Evolutionary conservation across 2,797 vertebrate species (phyloP).

Genomic region (Cichlasoma orientale): DNA sequence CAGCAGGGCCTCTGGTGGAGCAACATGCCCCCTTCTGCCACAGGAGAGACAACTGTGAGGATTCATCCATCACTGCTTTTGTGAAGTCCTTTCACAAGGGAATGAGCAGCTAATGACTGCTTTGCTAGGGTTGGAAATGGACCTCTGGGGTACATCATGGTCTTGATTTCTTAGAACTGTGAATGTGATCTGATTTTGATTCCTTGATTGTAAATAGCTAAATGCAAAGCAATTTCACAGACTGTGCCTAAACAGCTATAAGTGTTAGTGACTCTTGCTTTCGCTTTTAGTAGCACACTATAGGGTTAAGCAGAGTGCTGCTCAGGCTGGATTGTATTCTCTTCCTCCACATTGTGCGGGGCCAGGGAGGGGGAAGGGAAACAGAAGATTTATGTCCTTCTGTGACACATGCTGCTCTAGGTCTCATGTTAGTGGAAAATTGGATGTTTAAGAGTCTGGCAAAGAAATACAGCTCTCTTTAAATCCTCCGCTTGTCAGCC

Average conservation of each 20-base stretch:
- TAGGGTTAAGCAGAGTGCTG: conserved; percentile 53
- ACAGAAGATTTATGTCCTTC: conserved; percentile 76
- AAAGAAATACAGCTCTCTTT: conserved; percentile 76
- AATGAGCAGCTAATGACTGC: conserved; percentile 68
- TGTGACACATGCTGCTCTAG: conserved; percentile 78
- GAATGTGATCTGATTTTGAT: conserved; percentile 7
- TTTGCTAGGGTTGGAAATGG: conserved; percentile 34
- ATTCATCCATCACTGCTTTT: conserved; percentile 75
- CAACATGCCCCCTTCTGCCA: conserved; percentile 61
- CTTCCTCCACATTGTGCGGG: conserved; percentile 61
- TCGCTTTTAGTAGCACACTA: conserved; percentile 38
- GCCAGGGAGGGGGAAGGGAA: conserved; percentile 67
- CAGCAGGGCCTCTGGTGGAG: conserved; percentile 55
- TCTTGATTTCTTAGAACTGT: conserved; percentile 22
- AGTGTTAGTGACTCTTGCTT: conserved; percentile 15
- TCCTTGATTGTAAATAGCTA: neutral
- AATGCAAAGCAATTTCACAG: conserved; percentile 14
- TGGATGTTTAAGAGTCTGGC: conserved; percentile 79
- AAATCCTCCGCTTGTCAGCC: conserved; percentile 73
- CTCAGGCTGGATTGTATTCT: conserved; percentile 61
- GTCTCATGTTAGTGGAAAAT: conserved; percentile 82
- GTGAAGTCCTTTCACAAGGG: conserved; percentile 48
- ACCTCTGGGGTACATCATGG: conserved; percentile 24
- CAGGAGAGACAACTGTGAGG: conserved; percentile 66
- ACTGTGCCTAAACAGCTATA: neutral